These are phyloP conservation scores for Hydrolagus colliei DNA, from an alignment of 2,797 vertebrate genomes.

Conservation along the genomic window DNA sequence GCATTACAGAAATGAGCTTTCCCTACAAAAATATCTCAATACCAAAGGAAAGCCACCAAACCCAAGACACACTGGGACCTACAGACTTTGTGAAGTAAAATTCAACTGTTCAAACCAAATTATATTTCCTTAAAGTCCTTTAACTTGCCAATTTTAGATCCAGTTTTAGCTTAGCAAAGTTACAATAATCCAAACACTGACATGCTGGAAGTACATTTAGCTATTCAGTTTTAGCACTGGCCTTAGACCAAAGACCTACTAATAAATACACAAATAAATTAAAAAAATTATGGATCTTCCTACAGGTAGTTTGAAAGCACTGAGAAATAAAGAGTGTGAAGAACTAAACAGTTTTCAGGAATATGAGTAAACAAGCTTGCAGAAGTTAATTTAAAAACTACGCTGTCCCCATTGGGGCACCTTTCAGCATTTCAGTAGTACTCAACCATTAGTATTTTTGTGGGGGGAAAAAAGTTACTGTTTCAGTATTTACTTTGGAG, in stretches of 20 bases:
- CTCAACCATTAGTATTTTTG: slow-evolving; percentile 13
- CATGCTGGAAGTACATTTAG: not conserved
- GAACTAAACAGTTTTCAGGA: slow-evolving; percentile 21
- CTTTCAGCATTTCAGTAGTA: slow-evolving; percentile 26
- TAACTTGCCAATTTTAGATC: slow-evolving; percentile 2
- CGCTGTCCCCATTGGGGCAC: not conserved
- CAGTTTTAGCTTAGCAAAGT: not conserved
- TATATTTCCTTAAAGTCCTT: not conserved
- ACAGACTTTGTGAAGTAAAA: not conserved
- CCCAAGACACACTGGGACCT: not conserved
- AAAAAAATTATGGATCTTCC: slow-evolving; percentile 17
- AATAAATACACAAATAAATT: slow-evolving; percentile 29
- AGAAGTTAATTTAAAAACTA: slow-evolving; percentile 19
- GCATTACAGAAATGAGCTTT: slow-evolving; percentile 13
- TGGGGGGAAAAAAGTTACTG: not conserved
- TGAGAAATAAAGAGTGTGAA: slow-evolving; percentile 7
- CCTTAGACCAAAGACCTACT: not conserved
- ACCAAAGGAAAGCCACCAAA: not conserved
- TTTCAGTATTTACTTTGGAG: slow-evolving; percentile 11
- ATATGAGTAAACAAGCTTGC: not conserved
- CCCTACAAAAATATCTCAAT: slow-evolving; percentile 13
- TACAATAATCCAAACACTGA: not conserved
- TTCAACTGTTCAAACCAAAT: not conserved
- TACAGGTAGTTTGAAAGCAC: slow-evolving; percentile 7
- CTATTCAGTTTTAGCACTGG: slow-evolving; percentile 1